Evolutionary conservation across 2,888 invertebrate genomes (phyloP).

Genomic region (Apeira syringaria): DNA sequence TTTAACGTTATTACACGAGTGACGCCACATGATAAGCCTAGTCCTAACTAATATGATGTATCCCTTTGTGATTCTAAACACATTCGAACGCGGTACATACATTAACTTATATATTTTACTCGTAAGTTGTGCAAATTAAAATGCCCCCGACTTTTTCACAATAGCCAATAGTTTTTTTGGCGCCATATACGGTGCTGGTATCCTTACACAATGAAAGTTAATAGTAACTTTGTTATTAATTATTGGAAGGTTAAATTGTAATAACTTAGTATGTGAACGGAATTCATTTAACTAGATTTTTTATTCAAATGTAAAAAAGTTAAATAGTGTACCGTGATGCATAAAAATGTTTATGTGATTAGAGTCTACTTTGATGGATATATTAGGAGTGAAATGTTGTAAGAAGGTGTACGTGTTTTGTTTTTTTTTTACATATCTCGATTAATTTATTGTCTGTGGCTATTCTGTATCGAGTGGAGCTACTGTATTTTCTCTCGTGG

Average conservation of each 20-base stretch:
- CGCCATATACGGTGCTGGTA: neutral
- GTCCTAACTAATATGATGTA: conserved; percentile 34
- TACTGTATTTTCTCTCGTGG: no score
- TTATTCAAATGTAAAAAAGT: neutral
- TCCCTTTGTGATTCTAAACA: conserved; percentile 29
- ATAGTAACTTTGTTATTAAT: neutral
- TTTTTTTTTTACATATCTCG: no score
- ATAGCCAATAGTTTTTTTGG: neutral
- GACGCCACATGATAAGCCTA: neutral
- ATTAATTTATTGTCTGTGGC: no score
- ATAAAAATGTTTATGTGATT: neutral
- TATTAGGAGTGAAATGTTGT: no score
- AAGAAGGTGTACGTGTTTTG: no score
- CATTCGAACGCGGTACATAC: conserved; percentile 4
- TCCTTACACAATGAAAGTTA: neutral
- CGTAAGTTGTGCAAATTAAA: conserved; percentile 4
- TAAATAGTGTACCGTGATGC: neutral
- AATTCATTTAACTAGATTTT: neutral
- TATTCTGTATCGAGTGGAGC: no score
- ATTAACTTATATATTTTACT: conserved; percentile 12
- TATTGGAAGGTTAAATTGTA: neutral
- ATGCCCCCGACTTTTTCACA: neutral
- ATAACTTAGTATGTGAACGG: neutral
- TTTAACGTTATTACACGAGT: no score
- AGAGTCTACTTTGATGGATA: no score